Conservation (phyloP, 2,797 vertebrate genomes). For the Pelodytes ibericus region DNA sequence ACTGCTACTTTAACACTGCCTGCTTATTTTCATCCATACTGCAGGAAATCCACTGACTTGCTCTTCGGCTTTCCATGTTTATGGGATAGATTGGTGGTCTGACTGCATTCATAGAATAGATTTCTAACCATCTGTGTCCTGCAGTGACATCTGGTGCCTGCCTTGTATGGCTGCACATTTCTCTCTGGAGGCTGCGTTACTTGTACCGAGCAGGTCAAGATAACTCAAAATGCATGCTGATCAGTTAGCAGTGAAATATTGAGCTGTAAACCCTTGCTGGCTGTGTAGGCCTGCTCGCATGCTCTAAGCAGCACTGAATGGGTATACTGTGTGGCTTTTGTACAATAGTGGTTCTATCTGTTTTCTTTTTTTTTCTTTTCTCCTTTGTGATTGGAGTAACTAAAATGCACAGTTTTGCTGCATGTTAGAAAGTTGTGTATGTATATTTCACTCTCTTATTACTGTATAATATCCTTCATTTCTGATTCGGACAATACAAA, state of each 20-base stretch:
- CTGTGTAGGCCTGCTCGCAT: conserved; percentile 2
- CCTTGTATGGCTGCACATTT: conserved; percentile 17
- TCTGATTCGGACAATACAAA: too few species aligned
- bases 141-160: conserved; percentile 50
- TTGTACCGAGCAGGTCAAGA: conserved; percentile 1
- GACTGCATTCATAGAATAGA: not conserved
- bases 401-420: too few species aligned
- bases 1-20: too few species aligned
- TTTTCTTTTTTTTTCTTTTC: too few species aligned
- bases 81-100: not conserved
- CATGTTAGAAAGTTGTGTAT: too few species aligned
- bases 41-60: too few species aligned
- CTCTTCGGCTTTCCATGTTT: too few species aligned
- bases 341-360: too few species aligned
- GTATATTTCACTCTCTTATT: too few species aligned
- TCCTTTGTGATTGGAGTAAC: not conserved
- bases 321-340: not conserved
- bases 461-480: too few species aligned
- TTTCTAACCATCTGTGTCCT: conserved; percentile 24
- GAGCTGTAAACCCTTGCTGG: conserved; percentile 16
- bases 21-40: too few species aligned
- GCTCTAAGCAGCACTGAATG: not conserved
- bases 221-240: conserved; percentile 39
- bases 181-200: conserved; percentile 14
- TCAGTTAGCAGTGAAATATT: conserved; percentile 40